phyloP scores from a whole-genome alignment of 2,888 invertebrate species.

The Lottia scabra region DNA sequence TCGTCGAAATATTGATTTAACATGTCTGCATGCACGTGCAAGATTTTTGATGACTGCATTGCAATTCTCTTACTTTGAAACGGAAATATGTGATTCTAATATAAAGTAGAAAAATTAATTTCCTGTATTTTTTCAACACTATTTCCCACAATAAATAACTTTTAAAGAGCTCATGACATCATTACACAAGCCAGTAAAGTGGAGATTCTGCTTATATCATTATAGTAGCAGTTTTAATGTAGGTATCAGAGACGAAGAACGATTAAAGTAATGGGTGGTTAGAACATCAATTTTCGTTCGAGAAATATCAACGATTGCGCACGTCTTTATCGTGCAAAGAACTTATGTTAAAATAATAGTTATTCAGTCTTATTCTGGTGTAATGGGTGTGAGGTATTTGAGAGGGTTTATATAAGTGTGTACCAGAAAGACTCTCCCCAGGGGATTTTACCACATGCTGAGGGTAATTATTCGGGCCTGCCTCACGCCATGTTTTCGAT shows the following conservation, averaged over 20 bases:
- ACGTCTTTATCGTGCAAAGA: not conserved
- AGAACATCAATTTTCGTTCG: no score
- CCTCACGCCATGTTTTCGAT: slow-evolving; percentile 1
- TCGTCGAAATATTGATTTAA: no score
- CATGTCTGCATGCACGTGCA: no score
- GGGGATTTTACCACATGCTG: slow-evolving; percentile 1
- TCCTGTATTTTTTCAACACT: not conserved
- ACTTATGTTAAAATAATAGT: slow-evolving; percentile 3
- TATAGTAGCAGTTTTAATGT: no score
- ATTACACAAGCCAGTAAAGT: no score
- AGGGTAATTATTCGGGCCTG: slow-evolving; percentile 4
- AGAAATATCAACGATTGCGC: no score
- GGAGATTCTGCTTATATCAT: no score
- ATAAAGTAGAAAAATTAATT: not conserved
- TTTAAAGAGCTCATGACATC: not conserved
- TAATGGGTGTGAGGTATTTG: slow-evolving; percentile 5
- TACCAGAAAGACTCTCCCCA: not conserved
- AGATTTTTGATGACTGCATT: no score
- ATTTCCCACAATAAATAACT: not conserved
- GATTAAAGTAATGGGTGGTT: no score
- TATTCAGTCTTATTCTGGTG: not conserved
- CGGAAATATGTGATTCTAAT: slow-evolving; percentile 1
- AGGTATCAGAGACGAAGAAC: no score
- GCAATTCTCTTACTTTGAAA: not conserved
- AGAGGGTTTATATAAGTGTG: slow-evolving; percentile 1